Conservation (phyloP, 30 jellyfish, hydroid and myxozoan species). For the Hydra vulgaris region DNA sequence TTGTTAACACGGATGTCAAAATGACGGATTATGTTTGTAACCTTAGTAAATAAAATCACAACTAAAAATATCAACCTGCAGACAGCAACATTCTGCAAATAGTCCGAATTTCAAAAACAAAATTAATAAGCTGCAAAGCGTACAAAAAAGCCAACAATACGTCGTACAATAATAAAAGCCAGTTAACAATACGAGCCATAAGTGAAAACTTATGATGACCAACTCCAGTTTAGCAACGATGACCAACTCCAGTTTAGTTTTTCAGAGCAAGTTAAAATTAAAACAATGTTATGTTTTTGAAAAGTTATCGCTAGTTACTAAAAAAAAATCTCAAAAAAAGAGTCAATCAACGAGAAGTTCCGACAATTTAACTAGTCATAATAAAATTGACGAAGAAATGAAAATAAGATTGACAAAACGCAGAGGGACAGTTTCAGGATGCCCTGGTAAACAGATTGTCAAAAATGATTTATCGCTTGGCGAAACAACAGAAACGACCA, state of each 20-base stretch:
- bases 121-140: too few relatives aligned
- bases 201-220: too few relatives aligned
- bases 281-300: background rate
- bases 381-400: background rate
- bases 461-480: background rate
- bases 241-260: background rate
- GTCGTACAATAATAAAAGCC: too few relatives aligned
- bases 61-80: background rate
- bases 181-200: too few relatives aligned
- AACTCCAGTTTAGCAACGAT: too few relatives aligned
- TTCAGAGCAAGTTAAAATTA: background rate
- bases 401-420: background rate
- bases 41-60: too few relatives aligned
- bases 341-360: background rate
- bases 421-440: background rate
- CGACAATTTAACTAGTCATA: background rate
- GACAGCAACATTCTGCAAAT: background rate
- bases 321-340: background rate
- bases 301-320: background rate
- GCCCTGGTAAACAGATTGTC: background rate
- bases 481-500: slow-evolving; percentile 17
- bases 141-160: too few relatives aligned
- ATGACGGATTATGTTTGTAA: too few relatives aligned
- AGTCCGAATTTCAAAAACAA: background rate
- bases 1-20: too few relatives aligned